Conservation (phyloP, 2,797 vertebrate genomes). For the Siniperca undulata region DNA sequence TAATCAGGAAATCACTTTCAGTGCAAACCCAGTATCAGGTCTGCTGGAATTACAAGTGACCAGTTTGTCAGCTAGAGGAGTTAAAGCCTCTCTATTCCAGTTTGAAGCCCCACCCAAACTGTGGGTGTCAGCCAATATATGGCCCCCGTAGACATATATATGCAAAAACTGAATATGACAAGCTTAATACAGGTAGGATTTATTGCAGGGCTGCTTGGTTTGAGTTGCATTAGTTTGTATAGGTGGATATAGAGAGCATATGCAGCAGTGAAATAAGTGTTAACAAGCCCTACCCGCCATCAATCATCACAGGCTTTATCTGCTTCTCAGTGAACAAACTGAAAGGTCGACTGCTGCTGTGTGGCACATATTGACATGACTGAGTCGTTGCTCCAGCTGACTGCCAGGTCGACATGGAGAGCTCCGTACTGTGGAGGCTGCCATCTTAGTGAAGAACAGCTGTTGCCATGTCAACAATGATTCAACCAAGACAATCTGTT, state of each 20-base stretch:
- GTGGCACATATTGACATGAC: background rate
- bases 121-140: background rate
- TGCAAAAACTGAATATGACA: background rate
- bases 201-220: background rate
- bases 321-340: background rate
- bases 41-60: constrained; percentile 13
- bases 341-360: background rate
- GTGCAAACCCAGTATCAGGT: constrained; percentile 11
- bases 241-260: background rate
- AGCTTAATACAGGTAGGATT: background rate
- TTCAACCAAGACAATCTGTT: constrained; percentile 22
- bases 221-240: background rate
- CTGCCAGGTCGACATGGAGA: constrained; percentile 15
- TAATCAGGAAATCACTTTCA: constrained; percentile 13
- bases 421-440: constrained; percentile 27
- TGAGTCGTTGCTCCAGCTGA: background rate
- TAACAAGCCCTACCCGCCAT: background rate
- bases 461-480: constrained; percentile 27
- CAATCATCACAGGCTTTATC: background rate
- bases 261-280: background rate
- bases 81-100: background rate
- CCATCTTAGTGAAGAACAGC: constrained; percentile 28
- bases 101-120: background rate
- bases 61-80: background rate
- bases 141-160: background rate